These are phyloP conservation scores for Tupaia chinensis DNA, from an alignment of 2,113 vertebrate genomes.

Conservation along the genomic window DNA sequence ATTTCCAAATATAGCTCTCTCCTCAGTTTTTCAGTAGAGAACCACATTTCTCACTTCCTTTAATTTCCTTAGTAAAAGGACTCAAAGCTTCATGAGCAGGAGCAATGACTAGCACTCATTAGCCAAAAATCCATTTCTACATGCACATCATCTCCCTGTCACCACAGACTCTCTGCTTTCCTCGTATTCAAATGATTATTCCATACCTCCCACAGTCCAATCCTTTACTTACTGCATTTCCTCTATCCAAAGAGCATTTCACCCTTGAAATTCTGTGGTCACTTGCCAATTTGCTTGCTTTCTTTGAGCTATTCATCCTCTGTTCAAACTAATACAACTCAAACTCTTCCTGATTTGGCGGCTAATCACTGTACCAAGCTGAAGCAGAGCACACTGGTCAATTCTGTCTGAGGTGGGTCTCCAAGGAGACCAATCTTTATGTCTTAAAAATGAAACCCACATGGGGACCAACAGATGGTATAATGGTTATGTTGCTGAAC, in stretches of 20 bases:
- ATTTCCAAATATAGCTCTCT: constrained; percentile 19
- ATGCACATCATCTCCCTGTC: neutral
- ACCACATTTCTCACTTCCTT: neutral
- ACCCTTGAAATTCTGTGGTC: constrained; percentile 38
- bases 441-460: constrained; percentile 26
- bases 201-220: neutral
- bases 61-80: constrained; percentile 32
- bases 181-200: constrained; percentile 13
- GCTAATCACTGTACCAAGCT: neutral
- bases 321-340: constrained; percentile 46
- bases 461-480: too few species aligned
- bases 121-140: neutral
- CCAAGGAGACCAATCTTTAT: neutral
- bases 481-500: too few species aligned
- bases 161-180: neutral
- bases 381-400: neutral
- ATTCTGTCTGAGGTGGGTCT: neutral
- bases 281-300: neutral
- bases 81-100: neutral
- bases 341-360: neutral
- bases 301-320: neutral
- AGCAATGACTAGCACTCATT: neutral
- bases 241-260: constrained; percentile 2
- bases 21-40: neutral
- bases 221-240: neutral